phyloP scores from a whole-genome alignment of 1,140 invertebrate genomes.

The Ganaspis sp. region DNA sequence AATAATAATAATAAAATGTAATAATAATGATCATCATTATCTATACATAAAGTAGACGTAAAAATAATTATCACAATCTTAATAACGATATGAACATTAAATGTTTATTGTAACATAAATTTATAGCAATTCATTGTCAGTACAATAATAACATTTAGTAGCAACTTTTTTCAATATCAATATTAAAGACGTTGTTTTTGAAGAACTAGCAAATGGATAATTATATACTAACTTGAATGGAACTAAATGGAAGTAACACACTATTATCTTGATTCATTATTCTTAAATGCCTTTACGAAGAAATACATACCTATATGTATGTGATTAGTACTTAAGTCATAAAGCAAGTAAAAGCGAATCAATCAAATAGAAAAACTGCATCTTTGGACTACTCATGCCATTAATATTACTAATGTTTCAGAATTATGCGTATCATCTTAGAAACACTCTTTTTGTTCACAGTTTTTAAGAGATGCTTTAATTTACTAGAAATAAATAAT shows the following conservation, averaged over 20 bases:
- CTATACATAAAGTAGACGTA: too few relatives aligned
- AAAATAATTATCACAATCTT: too few relatives aligned
- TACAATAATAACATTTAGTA: too few relatives aligned
- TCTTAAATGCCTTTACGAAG: not conserved
- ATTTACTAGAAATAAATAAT: too few relatives aligned
- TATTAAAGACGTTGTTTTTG: too few relatives aligned
- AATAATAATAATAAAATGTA: too few relatives aligned
- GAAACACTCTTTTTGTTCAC: not conserved
- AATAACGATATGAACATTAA: too few relatives aligned
- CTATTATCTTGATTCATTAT: not conserved
- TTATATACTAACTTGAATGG: not conserved
- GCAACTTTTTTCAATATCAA: too few relatives aligned
- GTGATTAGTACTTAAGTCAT: conserved; percentile 22
- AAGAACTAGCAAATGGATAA: not conserved
- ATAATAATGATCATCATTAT: too few relatives aligned
- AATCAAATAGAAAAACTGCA: conserved; percentile 9
- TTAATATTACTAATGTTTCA: not conserved
- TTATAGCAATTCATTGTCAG: too few relatives aligned
- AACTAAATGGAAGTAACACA: not conserved
- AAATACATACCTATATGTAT: conserved; percentile 2
- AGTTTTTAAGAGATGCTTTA: too few relatives aligned
- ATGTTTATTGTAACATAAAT: too few relatives aligned
- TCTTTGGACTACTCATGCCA: not conserved
- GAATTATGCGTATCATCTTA: not conserved
- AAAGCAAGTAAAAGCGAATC: conserved; percentile 15